Evolutionary conservation across 1,140 invertebrate genomes (phyloP), one percentile per base, ranked within the genome.

Genomic region (Drosophila ambigua): DNA sequence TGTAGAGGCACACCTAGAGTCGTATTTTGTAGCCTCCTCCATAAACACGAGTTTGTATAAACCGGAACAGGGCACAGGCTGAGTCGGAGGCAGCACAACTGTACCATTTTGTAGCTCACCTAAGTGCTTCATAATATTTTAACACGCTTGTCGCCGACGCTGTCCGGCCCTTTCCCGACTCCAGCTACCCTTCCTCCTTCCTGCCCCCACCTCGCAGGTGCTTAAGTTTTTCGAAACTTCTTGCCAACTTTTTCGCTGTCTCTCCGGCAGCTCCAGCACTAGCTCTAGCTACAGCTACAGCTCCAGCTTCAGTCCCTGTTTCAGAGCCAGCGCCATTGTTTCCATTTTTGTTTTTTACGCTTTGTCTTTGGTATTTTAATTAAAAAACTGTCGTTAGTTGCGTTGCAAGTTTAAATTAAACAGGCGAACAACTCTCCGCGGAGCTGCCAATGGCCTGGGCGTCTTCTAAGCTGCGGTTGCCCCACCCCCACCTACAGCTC

Each of bases 91-190:
- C 31, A 3, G 58, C 55, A 50, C 74, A 78, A 72, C 73, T 81
- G 81, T 80, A 87, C 73, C 62, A 68, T 84, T 85, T 80, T 69
- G 77, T 77, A 69, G 77, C 64, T 39, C 59, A 63, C 61, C 64
- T 85, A 85, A 87, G 82, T 87, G 82, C 82, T 87, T 87, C 78
- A 87, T 87, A 87, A 87, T 82, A 87, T 88, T 87, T 87, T 87
- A 87, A 87, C 82, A 79, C 78, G 63, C 65, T 72, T 54, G 75
- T 75, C 71, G 58, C 58, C 72, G 58, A 9, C 16, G 9, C 48
- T 68, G 74, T 52, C 52, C 41, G 35, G 50, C 15, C 31, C 28
- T 24, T 31, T 39, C 60, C 41, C 13, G 16, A 8, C 39, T 20
- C 31, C 16, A 9, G 11, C 26, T 16, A 13, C 5, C 13, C 13